Evolutionary conservation across 1,140 invertebrate species (phyloP).

Genomic region (Drosophila parabipectinata): DNA sequence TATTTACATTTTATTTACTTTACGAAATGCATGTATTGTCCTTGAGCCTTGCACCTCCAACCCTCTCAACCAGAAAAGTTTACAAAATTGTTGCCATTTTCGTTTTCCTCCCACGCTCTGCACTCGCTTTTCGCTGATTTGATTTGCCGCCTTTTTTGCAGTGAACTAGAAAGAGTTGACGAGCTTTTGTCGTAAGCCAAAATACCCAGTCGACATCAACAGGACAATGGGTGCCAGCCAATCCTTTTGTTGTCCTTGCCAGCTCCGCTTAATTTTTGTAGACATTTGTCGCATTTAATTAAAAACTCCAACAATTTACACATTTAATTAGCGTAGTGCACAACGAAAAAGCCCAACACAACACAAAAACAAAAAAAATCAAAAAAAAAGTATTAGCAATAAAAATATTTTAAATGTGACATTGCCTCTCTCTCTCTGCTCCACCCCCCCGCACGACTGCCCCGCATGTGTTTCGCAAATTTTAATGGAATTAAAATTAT

Average conservation of each 20-base stretch:
- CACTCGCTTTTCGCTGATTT: slow-evolving; percentile 24
- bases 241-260: slow-evolving; percentile 53
- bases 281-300: slow-evolving; percentile 78
- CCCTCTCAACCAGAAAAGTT: slow-evolving; percentile 32
- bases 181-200: slow-evolving; percentile 61
- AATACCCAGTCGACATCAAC: slow-evolving; percentile 26
- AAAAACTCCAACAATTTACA: slow-evolving; percentile 79
- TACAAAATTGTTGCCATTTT: slow-evolving; percentile 42
- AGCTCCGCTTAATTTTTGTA: slow-evolving; percentile 72
- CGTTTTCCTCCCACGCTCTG: slow-evolving; percentile 8
- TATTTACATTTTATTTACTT: slow-evolving; percentile 23
- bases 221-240: slow-evolving; percentile 32
- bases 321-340: slow-evolving; percentile 74
- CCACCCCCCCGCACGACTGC: not conserved
- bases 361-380: slow-evolving; percentile 16
- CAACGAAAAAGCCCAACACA: slow-evolving; percentile 29
- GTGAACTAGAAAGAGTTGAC: slow-evolving; percentile 65
- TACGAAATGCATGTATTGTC: slow-evolving; percentile 37
- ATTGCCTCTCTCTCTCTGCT: slow-evolving; percentile 7
- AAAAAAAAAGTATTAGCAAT: slow-evolving; percentile 73
- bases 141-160: slow-evolving; percentile 60
- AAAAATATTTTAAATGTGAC: slow-evolving; percentile 79
- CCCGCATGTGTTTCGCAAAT: slow-evolving; percentile 46
- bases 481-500: slow-evolving; percentile 81
- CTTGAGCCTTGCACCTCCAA: slow-evolving; percentile 18